phyloP scores from a whole-genome alignment of 2,113 vertebrate species.

The Progne subis region DNA sequence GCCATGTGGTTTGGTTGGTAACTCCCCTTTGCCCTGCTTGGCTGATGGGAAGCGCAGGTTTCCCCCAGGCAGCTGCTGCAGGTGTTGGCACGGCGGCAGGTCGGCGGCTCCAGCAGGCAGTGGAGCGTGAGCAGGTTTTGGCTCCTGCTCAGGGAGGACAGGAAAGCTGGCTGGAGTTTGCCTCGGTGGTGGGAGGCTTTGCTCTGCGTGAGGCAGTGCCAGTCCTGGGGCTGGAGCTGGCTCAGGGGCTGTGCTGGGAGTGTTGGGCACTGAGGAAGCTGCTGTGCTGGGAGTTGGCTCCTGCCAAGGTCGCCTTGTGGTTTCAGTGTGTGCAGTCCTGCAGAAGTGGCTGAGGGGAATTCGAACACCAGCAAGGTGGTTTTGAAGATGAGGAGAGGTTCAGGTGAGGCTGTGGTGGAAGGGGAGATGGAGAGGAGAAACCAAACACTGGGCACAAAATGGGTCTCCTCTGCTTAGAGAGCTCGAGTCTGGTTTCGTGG shows the following conservation, averaged over 20 bases:
- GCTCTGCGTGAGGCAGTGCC: background rate
- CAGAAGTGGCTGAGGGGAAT: background rate
- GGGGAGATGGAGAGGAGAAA: background rate
- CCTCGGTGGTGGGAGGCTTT: background rate
- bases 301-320: background rate
- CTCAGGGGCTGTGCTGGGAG: background rate
- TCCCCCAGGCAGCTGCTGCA: background rate
- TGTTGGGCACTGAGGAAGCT: accelerated
- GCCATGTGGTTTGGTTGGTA: background rate
- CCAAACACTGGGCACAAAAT: background rate
- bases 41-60: background rate
- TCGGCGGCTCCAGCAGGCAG: accelerated
- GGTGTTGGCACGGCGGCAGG: background rate
- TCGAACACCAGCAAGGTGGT: background rate
- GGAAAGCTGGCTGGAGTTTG: background rate
- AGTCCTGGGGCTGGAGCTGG: background rate
- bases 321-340: background rate
- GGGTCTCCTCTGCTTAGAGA: background rate
- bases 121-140: accelerated
- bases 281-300: background rate
- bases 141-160: background rate
- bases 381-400: background rate
- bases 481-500: background rate
- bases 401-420: background rate
- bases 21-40: background rate